A percentile compares a stretch with the other conserved stretches of the same genome.
phyloP scores from a whole-genome alignment of 2,113 vertebrate species.

The Nerophis ophidion region DNA sequence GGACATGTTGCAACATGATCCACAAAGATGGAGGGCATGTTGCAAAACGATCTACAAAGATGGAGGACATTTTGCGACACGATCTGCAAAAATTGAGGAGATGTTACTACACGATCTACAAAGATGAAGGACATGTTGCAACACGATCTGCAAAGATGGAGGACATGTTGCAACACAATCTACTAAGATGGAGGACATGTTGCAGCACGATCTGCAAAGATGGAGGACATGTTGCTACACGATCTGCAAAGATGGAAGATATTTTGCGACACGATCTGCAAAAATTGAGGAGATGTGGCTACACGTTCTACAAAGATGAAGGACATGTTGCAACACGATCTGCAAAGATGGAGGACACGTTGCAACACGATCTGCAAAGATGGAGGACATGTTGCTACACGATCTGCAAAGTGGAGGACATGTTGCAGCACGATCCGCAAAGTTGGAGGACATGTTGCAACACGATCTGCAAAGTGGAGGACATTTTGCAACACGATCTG shows the following conservation, averaged over 20 bases:
- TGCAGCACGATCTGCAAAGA: background rate
- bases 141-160: background rate
- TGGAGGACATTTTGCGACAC: background rate
- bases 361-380: background rate
- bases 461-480: background rate
- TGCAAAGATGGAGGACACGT: background rate
- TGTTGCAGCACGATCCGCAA: no score
- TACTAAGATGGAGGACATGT: background rate
- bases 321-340: background rate
- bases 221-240: background rate
- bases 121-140: background rate
- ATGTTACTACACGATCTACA: no score
- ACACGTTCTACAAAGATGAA: background rate
- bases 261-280: background rate
- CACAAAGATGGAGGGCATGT: no score
- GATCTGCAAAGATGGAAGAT: background rate
- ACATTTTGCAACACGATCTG: no score
- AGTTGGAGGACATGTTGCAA: background rate
- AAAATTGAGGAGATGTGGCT: no score
- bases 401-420: no score
- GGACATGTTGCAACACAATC: no score
- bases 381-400: background rate
- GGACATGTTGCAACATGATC: background rate
- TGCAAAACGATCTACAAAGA: background rate
- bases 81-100: background rate